Base-by-base conservation (phyloP, 2,113 vertebrate genomes). In the Notarius lentiginosus region DNA sequence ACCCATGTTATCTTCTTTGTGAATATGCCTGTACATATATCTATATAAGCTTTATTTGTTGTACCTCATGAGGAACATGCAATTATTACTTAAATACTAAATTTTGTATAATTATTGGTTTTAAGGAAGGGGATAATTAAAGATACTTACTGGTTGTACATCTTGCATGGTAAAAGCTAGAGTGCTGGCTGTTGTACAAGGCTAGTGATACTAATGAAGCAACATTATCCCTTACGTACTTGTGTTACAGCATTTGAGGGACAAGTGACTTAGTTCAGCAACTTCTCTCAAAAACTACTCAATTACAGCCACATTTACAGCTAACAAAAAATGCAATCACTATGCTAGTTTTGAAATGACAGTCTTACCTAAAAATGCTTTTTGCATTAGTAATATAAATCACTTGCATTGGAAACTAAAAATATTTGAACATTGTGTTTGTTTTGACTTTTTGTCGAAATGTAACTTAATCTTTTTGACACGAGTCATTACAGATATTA, bases 171-270 rank as follows among this genome's bases (percentile, higher is more conserved):
- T 70, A 34, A 68, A 83, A 30, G n/a, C 49, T 20, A 20, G 24
- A 83, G 63, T 56, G 24, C 15, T 70, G 65, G 56, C 22, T 83
- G 47, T 83, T 70, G n/a, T 55, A 30, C 8, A 1, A 65, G 81
- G 47, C 47, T 24, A 17, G 27, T 34, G 68, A 72, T 27, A 17
- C 82, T 73, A 58, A 56, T 73, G 66, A 53, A 73, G 82, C 51
- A 84, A 84, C 82, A 41, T 73, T 73, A 84, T 84, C n/a, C 82
- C 30, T 70, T 15, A 51, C 65, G 9, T 70, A 70, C 82, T 72
- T 58, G 66, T 53, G 58, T 84, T 84, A 58, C 65, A 72, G 66
- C 53, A 8, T 51, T 7, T 30, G 47, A 30, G n/a, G 9, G 41
- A 55, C 47, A 70, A 70, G 81, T 53, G 81, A 83, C 81, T 61